phyloP scores from a whole-genome alignment of 2,888 invertebrate species.

The Yponomeuta cagnagella region DNA sequence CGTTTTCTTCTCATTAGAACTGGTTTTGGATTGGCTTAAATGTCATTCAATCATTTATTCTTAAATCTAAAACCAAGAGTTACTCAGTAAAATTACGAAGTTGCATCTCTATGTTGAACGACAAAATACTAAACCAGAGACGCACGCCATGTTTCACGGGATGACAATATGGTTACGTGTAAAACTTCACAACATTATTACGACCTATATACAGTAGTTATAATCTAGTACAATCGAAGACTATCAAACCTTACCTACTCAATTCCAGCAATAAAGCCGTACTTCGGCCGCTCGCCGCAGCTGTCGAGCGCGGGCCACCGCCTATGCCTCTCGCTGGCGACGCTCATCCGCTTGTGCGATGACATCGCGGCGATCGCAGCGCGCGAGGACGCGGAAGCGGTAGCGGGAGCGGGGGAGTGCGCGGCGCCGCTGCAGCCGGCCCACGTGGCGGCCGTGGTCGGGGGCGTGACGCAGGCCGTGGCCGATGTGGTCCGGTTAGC shows the following conservation, averaged over 20 bases:
- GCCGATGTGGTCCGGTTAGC: slow-evolving; percentile 81
- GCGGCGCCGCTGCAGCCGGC: slow-evolving; percentile 53
- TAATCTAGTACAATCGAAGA: too few species aligned
- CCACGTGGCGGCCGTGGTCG: slow-evolving; percentile 58
- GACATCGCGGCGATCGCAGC: slow-evolving; percentile 87
- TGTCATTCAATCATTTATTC: too few species aligned
- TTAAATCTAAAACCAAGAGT: too few species aligned
- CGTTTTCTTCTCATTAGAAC: too few species aligned
- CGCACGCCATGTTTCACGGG: too few species aligned
- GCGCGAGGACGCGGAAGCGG: slow-evolving; percentile 43
- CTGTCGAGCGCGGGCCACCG: slow-evolving; percentile 88
- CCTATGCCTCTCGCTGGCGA: slow-evolving; percentile 90
- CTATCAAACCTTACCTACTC: background rate
- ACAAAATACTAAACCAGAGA: too few species aligned
- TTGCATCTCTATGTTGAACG: too few species aligned
- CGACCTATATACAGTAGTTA: too few species aligned
- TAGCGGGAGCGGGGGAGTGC: slow-evolving; percentile 50
- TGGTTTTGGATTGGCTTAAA: too few species aligned
- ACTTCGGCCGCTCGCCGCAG: slow-evolving; percentile 77
- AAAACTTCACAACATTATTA: too few species aligned
- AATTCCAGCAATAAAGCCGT: slow-evolving; percentile 69
- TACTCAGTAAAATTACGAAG: too few species aligned
- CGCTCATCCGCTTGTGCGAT: slow-evolving; percentile 92
- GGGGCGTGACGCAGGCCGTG: slow-evolving; percentile 58
- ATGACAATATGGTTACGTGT: too few species aligned